These are phyloP conservation scores for Poeciliopsis turneri DNA, from an alignment of 2,797 vertebrate genomes.

Conservation along the genomic window DNA sequence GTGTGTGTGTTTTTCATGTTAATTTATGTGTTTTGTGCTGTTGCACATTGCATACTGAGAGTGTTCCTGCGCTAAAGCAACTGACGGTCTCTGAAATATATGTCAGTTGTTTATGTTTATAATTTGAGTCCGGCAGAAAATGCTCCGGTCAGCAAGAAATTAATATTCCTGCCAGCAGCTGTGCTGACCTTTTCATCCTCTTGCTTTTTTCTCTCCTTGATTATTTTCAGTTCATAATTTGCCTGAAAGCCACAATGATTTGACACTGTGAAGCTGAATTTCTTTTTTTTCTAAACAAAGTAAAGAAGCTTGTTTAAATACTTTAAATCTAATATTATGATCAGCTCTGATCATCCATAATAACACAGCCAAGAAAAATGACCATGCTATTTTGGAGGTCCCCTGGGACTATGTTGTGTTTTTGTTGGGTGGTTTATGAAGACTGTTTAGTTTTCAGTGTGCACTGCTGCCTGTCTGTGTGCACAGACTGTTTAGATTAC, in stretches of 20 bases:
- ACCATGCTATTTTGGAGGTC: constrained; percentile 21
- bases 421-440: constrained; percentile 26
- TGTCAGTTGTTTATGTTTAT: background rate
- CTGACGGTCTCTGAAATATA: background rate
- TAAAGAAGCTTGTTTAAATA: background rate
- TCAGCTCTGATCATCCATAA: constrained; percentile 7
- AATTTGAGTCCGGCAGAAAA: background rate
- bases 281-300: background rate
- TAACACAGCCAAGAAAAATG: constrained; percentile 2
- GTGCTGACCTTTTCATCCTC: constrained; percentile 17
- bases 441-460: constrained; percentile 2
- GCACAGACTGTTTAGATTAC: constrained; percentile 31
- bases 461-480: constrained; percentile 3
- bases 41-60: background rate
- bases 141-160: constrained; percentile 8
- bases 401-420: constrained; percentile 12
- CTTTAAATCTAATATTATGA: background rate
- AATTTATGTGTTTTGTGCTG: background rate
- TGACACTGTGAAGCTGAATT: background rate
- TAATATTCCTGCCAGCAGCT: constrained; percentile 24
- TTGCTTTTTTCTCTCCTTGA: constrained; percentile 3
- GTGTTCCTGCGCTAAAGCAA: background rate
- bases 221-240: constrained; percentile 6
- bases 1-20: background rate
- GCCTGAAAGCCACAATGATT: constrained; percentile 10